Conservation (phyloP, 2,888 invertebrate genomes). For the Oscheius sp. region DNA sequence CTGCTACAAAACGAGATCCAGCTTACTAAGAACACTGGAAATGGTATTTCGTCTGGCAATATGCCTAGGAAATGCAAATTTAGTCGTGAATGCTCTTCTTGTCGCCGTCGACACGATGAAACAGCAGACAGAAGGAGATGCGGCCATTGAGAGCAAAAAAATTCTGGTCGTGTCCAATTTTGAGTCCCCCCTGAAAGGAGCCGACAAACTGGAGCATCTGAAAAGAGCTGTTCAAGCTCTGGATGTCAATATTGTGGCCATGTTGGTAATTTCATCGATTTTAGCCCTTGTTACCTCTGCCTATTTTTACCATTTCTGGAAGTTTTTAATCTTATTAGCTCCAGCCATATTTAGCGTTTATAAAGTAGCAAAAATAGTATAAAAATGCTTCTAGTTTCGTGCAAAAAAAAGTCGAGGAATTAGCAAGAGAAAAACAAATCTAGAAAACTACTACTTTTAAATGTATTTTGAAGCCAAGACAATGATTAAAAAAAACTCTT, state of each 20-base stretch:
- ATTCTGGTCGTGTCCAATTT: slow-evolving; percentile 23
- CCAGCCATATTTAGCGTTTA: too few species aligned
- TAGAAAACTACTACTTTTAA: too few species aligned
- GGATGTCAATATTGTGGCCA: not conserved
- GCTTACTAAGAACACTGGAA: not conserved
- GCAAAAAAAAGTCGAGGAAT: too few species aligned
- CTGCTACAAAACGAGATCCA: slow-evolving; percentile 26
- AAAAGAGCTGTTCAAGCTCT: slow-evolving; percentile 2
- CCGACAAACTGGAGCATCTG: slow-evolving; percentile 1
- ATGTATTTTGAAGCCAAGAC: not conserved
- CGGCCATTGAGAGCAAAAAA: slow-evolving; percentile 8
- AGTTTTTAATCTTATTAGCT: too few species aligned
- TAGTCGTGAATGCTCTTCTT: slow-evolving; percentile 11
- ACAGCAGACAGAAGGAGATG: slow-evolving; percentile 20
- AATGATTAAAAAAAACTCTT: not conserved
- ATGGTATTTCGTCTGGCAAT: not conserved
- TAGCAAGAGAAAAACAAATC: too few species aligned
- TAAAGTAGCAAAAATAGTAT: too few species aligned
- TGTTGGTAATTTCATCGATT: too few species aligned
- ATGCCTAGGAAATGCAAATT: not conserved
- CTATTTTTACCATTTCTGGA: too few species aligned
- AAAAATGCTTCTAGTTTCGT: too few species aligned
- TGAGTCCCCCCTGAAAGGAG: not conserved
- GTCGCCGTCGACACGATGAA: slow-evolving; percentile 23
- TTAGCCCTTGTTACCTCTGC: too few species aligned